These are phyloP conservation scores for Chrysina gloriosa DNA, from an alignment of 2,888 invertebrate species.

Conservation along the genomic window DNA sequence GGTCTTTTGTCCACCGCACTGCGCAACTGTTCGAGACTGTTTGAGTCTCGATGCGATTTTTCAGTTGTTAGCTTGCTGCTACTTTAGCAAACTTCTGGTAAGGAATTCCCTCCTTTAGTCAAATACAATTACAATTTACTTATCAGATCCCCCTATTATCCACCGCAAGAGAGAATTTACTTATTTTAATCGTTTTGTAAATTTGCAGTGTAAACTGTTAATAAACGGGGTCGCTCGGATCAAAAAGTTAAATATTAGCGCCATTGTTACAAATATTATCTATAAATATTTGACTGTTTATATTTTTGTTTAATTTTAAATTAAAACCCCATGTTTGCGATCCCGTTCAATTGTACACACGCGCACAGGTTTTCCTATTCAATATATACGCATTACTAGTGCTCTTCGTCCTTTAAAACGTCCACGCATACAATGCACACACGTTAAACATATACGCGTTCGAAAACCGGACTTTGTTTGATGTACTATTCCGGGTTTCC, in stretches of 20 bases:
- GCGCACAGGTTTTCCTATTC: not conserved
- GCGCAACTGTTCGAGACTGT: no score
- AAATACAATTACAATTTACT: no score
- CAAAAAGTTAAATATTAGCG: constrained; percentile 54
- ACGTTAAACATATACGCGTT: not conserved
- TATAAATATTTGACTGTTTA: constrained; percentile 60
- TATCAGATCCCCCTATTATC: no score
- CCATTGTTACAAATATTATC: constrained; percentile 50
- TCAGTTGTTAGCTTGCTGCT: no score
- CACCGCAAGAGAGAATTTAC: constrained; percentile 38
- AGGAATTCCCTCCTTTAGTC: no score
- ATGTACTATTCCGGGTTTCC: constrained; percentile 13
- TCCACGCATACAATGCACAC: not conserved
- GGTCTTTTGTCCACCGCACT: no score
- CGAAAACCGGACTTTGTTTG: constrained; percentile 9
- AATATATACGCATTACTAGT: not conserved
- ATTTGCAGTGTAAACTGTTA: constrained; percentile 56
- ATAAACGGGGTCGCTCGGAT: constrained; percentile 50
- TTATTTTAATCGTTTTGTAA: constrained; percentile 57
- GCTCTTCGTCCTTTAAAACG: not conserved
- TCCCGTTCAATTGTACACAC: not conserved
- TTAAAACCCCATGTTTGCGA: constrained; percentile 34
- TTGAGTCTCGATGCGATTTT: no score
- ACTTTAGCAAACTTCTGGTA: no score
- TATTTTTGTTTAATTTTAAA: constrained; percentile 43